These are phyloP conservation scores for Bagarius yarrelli DNA, from an alignment of 2,113 vertebrate species.

Conservation along the genomic window DNA sequence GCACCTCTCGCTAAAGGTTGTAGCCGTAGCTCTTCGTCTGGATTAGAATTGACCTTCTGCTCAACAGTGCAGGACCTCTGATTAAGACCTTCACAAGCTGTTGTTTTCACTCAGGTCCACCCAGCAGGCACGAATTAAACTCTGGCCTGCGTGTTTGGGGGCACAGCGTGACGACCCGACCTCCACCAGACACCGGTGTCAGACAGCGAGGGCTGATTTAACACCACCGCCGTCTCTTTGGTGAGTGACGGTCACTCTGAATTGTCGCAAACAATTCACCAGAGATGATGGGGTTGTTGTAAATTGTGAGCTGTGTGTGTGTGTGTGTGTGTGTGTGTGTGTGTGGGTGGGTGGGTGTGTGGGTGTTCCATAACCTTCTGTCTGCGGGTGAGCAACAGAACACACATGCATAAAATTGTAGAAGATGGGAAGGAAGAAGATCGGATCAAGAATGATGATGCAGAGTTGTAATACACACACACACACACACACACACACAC, in stretches of 20 bases:
- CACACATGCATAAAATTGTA: slow-evolving; percentile 21
- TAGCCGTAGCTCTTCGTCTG: background rate
- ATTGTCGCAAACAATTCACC: background rate
- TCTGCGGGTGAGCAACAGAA: background rate
- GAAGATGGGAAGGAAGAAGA: background rate
- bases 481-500: background rate
- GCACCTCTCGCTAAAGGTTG: background rate
- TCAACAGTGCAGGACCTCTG: background rate
- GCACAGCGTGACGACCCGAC: background rate
- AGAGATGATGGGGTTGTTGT: background rate
- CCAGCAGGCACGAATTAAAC: background rate
- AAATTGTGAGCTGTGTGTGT: background rate
- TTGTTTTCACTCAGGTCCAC: slow-evolving; percentile 18
- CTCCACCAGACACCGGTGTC: background rate
- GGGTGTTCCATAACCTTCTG: slow-evolving; percentile 1
- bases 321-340: no score
- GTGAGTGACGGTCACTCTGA: background rate
- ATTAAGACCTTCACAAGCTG: slow-evolving; percentile 21
- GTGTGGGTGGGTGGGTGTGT: background rate
- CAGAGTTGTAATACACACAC: slow-evolving; percentile 13
- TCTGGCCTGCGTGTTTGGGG: background rate
- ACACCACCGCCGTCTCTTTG: background rate
- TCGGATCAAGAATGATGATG: slow-evolving; percentile 28
- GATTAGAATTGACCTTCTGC: slow-evolving; percentile 1
- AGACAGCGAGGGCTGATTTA: background rate